A percentile compares a stretch with the other conserved stretches of the same genome.
Evolutionary conservation across 2,113 vertebrate genomes (phyloP).

Genomic region (Rhinoptilus africanus): DNA sequence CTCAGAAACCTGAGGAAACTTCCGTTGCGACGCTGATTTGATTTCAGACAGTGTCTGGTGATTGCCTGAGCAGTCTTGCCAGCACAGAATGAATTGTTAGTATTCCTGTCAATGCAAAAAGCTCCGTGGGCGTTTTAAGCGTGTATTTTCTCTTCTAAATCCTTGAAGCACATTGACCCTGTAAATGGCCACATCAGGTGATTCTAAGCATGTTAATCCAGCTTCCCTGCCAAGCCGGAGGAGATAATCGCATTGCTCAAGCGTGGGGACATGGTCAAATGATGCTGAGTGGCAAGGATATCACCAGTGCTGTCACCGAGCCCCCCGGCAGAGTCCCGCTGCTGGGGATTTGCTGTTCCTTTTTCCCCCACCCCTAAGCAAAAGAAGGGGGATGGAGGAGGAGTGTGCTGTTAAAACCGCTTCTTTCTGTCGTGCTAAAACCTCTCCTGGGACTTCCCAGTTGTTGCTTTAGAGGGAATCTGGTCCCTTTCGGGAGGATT

Average conservation of each 20-base stretch:
- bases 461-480: background rate
- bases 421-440: background rate
- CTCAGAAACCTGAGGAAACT: background rate
- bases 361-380: background rate
- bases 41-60: background rate
- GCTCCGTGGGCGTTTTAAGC: background rate
- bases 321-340: background rate
- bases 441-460: background rate
- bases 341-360: background rate
- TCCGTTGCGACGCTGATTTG: background rate
- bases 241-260: constrained; percentile 49
- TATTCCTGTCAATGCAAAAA: constrained; percentile 3
- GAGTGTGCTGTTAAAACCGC: background rate
- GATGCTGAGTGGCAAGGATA: constrained; percentile 9
- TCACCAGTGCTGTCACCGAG: background rate
- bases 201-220: constrained; percentile 63
- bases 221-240: constrained; percentile 47
- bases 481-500: background rate
- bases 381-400: too few relatives aligned
- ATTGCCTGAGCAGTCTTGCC: background rate
- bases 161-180: constrained; percentile 52
- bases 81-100: background rate
- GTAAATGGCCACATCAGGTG: constrained; percentile 63
- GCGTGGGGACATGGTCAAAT: background rate
- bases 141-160: constrained; percentile 40